These are phyloP conservation scores for Luidia sarsii DNA, from an alignment of 53 echinoderm and acorn worm genomes.

Conservation along the genomic window DNA sequence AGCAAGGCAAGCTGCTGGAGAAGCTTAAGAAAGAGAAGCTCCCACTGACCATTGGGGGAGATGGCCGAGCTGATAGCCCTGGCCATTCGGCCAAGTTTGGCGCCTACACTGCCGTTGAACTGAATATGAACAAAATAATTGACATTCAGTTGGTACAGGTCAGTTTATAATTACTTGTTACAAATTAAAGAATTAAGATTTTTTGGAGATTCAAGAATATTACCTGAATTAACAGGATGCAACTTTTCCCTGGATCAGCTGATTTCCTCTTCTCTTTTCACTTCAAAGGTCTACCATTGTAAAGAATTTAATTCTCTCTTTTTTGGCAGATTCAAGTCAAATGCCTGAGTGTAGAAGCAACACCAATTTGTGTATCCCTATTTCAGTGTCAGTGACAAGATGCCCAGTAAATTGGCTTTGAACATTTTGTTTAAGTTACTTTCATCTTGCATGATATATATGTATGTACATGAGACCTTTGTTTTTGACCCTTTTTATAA, in stretches of 20 bases:
- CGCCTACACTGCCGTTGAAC: conserved; percentile 44
- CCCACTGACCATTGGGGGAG: conserved; percentile 39
- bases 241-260: too few species aligned
- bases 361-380: too few species aligned
- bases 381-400: too few species aligned
- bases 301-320: too few species aligned
- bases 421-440: too few species aligned
- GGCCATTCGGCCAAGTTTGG: conserved; percentile 60
- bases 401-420: too few species aligned
- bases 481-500: neutral
- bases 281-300: too few species aligned
- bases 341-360: too few species aligned
- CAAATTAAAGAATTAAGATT: neutral
- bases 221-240: too few species aligned
- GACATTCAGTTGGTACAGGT: conserved; percentile 53
- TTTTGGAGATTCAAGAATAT: too few species aligned
- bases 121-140: conserved; percentile 24
- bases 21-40: neutral
- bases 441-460: neutral
- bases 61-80: conserved; percentile 41
- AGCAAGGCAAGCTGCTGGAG: neutral
- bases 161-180: neutral
- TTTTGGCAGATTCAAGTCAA: too few species aligned
- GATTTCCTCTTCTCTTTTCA: too few species aligned
- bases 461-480: neutral